These are phyloP conservation scores for Taenaris catops DNA, from an alignment of 2,888 invertebrate species.

Conservation along the genomic window DNA sequence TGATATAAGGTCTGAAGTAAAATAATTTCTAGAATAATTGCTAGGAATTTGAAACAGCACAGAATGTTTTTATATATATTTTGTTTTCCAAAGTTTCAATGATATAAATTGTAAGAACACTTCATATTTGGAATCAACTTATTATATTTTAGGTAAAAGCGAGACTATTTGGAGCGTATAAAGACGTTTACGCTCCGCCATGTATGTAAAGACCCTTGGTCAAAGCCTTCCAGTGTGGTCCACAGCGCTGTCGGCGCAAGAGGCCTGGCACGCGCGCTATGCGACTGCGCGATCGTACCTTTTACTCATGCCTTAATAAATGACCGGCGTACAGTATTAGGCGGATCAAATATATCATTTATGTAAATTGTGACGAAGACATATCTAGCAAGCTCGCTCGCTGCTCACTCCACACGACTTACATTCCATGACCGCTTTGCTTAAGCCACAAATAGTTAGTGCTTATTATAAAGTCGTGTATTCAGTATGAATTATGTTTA, in stretches of 20 bases:
- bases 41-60: too few species aligned
- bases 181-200: too few species aligned
- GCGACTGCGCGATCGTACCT: slow-evolving; percentile 49
- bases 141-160: too few species aligned
- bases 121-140: too few species aligned
- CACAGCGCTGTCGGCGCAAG: slow-evolving; percentile 60
- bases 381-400: slow-evolving; percentile 64
- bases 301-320: slow-evolving; percentile 65
- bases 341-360: slow-evolving; percentile 77
- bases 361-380: slow-evolving; percentile 80
- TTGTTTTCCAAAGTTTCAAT: too few species aligned
- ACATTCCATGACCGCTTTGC: slow-evolving; percentile 61
- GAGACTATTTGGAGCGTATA: too few species aligned
- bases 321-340: slow-evolving; percentile 70
- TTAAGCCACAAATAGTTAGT: slow-evolving; percentile 48
- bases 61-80: too few species aligned
- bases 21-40: too few species aligned
- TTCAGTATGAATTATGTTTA: slow-evolving; percentile 25
- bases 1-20: too few species aligned
- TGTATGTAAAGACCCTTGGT: background rate
- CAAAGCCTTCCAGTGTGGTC: slow-evolving; percentile 59
- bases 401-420: slow-evolving; percentile 66
- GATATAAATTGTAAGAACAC: too few species aligned
- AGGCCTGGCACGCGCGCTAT: slow-evolving; percentile 68
- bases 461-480: slow-evolving; percentile 39